Evolutionary conservation across 2,888 invertebrate species (phyloP), one percentile per base, ranked within the genome.

Genomic region (Amiota communis): DNA sequence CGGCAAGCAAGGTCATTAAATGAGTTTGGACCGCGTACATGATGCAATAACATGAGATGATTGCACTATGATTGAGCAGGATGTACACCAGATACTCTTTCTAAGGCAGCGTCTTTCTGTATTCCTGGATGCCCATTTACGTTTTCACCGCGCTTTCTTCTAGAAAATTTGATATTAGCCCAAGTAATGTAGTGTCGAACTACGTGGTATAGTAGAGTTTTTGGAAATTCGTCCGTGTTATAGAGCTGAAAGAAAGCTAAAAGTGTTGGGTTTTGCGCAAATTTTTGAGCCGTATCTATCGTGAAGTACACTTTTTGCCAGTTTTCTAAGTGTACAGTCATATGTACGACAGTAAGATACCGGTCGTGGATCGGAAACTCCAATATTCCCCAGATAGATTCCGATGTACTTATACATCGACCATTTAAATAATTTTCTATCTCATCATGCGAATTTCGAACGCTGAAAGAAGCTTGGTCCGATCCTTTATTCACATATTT

Each of bases 341-440:
- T 48, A 15, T 70, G 70, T 4, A 70, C 70, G 15, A 70, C 59
- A 2, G 70, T 59, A 47, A 61, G 46, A 63, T 70, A 53, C 57
- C 72, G 47, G 63, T 72, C 74, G 63, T 57, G 53, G 63, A 74
- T 72, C n/a, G n/a, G n/a, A n/a, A n/a, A n/a, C n/a, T n/a, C n/a
- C n/a, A n/a, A n/a, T n/a, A n/a, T n/a, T n/a, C n/a, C n/a, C n/a
- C n/a, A n/a, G n/a, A n/a, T n/a, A n/a, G n/a, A n/a, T n/a, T n/a
- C n/a, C n/a, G n/a, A n/a, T n/a, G n/a, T n/a, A n/a, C n/a, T n/a
- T n/a, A n/a, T n/a, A n/a, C n/a, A n/a, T n/a, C n/a, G n/a, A n/a
- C n/a, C n/a, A n/a, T n/a, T n/a, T n/a, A n/a, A n/a, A n/a, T n/a
- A n/a, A n/a, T n/a, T n/a, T n/a, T n/a, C n/a, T n/a, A n/a, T n/a